Base-by-base conservation (phyloP, 1,140 invertebrate genomes). In the Nylanderia fulva region DNA sequence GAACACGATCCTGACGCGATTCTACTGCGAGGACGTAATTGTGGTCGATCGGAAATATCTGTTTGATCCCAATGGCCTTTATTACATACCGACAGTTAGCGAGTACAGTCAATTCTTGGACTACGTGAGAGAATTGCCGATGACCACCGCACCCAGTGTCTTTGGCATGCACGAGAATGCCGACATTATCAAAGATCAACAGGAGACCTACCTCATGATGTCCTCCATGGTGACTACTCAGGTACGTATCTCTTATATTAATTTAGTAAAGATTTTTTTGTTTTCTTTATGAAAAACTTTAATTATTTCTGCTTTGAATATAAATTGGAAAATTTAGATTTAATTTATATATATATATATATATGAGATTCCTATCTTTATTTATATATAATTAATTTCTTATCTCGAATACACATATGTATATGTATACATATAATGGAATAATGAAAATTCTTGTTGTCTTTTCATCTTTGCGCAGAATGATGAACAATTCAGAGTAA, bases 161-260 rank as follows among this genome's bases (percentile, higher is more conserved):
- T 99, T 99, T 95, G 98, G 98, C 13, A 98, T 99, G 96, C 96
- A 99, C 94, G 96, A 97, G 77, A 99, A 99, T 94, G 98, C 98
- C 1, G 98, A 98, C 93, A 99, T 99, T 87, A 97, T 97, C 88
- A 99, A 98, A 95, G 98, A 99, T 92, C 97, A 98, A 94, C 96
- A 97, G 66, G 98, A 99, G 93, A 98, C 98, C 0, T 96, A 96
- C 83, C 95, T 97, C 71, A 93, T 99, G 66, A 96, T 99, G 75
- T 93, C 96, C 56, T 98, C 97, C 83, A 97, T 98, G 58, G 95
- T 99, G 42, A 93, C 98, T 0, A 99, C 98, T 21, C 98, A 99
- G 97, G 98, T 98, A 93, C 29, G 33, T 7, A 56, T 56, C 5
- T 48, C 15, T 48, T 48, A 18, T 48, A 48, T 48, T 48, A 48